Conservation (phyloP, 2,113 vertebrate species). For the Equus quagga region DNA sequence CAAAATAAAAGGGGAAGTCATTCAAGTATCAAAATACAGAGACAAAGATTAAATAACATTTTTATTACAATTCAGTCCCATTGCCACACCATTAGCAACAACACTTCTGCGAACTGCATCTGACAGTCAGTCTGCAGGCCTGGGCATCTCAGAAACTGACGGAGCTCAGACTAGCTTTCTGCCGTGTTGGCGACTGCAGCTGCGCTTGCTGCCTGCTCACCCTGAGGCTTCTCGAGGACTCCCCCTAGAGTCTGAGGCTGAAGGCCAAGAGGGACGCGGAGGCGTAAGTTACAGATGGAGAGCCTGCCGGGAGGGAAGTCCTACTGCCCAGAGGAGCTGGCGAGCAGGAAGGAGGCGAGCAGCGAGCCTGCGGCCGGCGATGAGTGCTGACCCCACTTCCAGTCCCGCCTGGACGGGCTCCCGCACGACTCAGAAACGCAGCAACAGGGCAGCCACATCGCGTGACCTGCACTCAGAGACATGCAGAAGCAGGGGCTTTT, state of each 20-base stretch:
- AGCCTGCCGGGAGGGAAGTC: neutral
- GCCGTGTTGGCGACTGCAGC: neutral
- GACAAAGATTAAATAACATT: constrained; percentile 94
- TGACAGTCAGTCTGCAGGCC: constrained; percentile 72
- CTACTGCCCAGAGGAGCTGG: neutral
- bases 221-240: neutral
- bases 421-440: neutral
- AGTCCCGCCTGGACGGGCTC: neutral
- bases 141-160: constrained; percentile 67
- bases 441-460: rapidly evolving
- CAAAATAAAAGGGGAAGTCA: constrained; percentile 93
- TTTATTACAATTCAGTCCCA: constrained; percentile 91
- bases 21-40: constrained; percentile 99
- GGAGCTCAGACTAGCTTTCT: neutral
- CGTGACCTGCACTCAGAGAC: neutral
- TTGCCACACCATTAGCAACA: constrained; percentile 88
- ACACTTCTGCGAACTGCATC: constrained; percentile 89
- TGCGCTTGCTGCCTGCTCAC: constrained; percentile 5
- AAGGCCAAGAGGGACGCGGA: neutral
- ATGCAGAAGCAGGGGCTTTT: neutral
- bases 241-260: neutral
- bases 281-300: rapidly evolving
- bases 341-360: neutral
- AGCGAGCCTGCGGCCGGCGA: neutral
- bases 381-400: constrained; percentile 38